These are phyloP conservation scores for Dolichallabes microphthalmus DNA, from an alignment of 2,113 vertebrate species.

Conservation along the genomic window DNA sequence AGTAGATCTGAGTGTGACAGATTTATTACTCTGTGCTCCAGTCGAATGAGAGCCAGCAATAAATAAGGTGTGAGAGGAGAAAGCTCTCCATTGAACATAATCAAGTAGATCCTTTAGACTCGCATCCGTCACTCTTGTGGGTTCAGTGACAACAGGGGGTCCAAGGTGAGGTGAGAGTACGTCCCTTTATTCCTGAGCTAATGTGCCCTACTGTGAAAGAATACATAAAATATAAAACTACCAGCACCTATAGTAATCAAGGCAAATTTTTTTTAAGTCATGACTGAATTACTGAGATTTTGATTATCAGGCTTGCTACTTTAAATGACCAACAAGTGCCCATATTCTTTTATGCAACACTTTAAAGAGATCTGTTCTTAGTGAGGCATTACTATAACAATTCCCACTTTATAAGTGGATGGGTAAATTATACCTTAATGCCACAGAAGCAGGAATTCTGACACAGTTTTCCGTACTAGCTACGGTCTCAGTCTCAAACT, in stretches of 20 bases:
- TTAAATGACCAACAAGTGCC: neutral
- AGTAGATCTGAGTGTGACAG: conserved; percentile 56
- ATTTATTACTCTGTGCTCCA: conserved; percentile 63
- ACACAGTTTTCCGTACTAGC: neutral
- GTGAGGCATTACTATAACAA: neutral
- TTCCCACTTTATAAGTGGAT: neutral
- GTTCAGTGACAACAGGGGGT: conserved; percentile 41
- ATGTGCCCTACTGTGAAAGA: neutral
- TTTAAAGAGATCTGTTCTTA: neutral
- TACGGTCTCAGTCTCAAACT: neutral
- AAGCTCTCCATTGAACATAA: conserved; percentile 70
- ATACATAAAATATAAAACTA: neutral
- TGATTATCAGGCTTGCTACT: neutral
- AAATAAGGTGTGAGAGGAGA: conserved; percentile 66
- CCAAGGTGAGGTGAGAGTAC: conserved; percentile 54
- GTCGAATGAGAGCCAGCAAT: conserved; percentile 61
- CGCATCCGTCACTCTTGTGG: conserved; percentile 52
- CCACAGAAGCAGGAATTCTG: neutral
- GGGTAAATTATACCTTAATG: conserved; percentile 2
- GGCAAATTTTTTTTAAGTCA: neutral
- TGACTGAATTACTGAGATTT: neutral
- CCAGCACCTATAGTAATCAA: neutral
- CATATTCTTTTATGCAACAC: neutral
- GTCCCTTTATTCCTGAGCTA: conserved; percentile 39
- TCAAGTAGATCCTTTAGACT: conserved; percentile 64